Percentiles rank a stretch among this genome's conserved stretches.
Evolutionary conservation across 1,140 invertebrate species (phyloP).

Genomic region (Gryllus bimaculatus): DNA sequence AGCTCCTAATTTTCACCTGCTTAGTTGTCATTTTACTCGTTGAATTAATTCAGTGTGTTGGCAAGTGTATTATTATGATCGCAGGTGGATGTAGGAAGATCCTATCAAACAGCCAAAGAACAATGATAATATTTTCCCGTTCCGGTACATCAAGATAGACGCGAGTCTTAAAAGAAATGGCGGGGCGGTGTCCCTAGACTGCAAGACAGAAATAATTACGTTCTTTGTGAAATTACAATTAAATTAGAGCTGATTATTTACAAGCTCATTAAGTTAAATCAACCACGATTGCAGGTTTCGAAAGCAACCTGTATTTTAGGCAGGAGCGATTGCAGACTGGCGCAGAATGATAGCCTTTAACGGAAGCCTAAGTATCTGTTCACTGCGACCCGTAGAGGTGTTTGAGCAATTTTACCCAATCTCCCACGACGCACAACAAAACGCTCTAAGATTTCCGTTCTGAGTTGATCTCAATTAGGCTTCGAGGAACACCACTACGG

Average conservation of each 20-base stretch:
- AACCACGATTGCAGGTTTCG: background rate
- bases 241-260: constrained; percentile 1
- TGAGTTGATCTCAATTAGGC: background rate
- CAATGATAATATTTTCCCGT: background rate
- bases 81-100: background rate
- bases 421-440: background rate
- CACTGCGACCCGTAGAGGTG: background rate
- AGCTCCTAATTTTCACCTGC: background rate
- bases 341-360: background rate
- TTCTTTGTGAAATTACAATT: background rate
- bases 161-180: background rate
- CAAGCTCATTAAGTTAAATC: background rate
- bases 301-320: background rate
- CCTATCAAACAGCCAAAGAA: background rate
- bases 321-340: background rate
- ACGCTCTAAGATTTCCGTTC: background rate
- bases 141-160: background rate
- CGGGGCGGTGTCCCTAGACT: background rate
- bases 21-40: background rate
- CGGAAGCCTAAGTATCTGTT: constrained; percentile 3
- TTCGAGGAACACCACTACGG: background rate
- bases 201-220: background rate
- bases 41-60: background rate
- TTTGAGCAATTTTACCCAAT: background rate
- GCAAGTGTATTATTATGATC: background rate